These are phyloP conservation scores for Boloria selene DNA, from an alignment of 2,888 invertebrate genomes.

Conservation along the genomic window DNA sequence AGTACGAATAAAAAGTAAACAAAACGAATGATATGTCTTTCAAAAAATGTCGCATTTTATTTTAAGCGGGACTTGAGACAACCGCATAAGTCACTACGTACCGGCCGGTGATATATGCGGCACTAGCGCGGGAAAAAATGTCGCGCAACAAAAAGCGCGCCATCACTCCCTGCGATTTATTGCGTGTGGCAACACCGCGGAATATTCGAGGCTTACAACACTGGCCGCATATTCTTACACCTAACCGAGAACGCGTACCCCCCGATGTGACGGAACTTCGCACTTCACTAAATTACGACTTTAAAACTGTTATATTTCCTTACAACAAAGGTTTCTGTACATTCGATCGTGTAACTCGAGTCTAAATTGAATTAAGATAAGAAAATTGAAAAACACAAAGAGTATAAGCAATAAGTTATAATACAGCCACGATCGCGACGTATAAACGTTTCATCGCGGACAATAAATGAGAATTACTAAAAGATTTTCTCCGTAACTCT, in stretches of 20 bases:
- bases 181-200: constrained; percentile 67
- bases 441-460: constrained; percentile 26
- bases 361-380: constrained; percentile 39
- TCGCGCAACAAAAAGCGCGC: constrained; percentile 73
- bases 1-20: constrained; percentile 36
- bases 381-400: constrained; percentile 31
- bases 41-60: constrained; percentile 53
- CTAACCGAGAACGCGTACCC: constrained; percentile 73
- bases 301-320: constrained; percentile 56
- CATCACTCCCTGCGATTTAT: constrained; percentile 79
- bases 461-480: constrained; percentile 12
- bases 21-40: constrained; percentile 39
- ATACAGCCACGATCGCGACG: constrained; percentile 13
- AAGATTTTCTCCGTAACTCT: constrained; percentile 8
- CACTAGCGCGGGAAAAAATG: constrained; percentile 81
- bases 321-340: constrained; percentile 30
- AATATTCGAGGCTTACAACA: constrained; percentile 69
- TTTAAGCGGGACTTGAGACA: constrained; percentile 53
- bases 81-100: constrained; percentile 69
- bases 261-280: constrained; percentile 79
- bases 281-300: constrained; percentile 79
- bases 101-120: constrained; percentile 71
- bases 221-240: constrained; percentile 68
- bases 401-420: constrained; percentile 24
- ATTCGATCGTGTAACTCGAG: constrained; percentile 34